These are phyloP conservation scores for Cyprinodon diabolis DNA, from an alignment of 2,797 vertebrate genomes.

Conservation along the genomic window DNA sequence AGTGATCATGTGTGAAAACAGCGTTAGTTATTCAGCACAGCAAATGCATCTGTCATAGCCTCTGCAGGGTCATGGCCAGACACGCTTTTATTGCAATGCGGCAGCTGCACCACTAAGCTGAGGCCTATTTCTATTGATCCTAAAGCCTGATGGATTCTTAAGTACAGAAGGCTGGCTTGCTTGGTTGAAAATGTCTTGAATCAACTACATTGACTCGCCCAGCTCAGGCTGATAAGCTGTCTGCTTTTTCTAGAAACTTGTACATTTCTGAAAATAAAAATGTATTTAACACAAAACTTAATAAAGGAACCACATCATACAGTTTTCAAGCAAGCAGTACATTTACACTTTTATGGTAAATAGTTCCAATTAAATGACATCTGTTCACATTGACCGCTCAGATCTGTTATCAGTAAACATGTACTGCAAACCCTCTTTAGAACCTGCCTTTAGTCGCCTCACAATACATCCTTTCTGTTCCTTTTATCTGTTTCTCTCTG, in stretches of 20 bases:
- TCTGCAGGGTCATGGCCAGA: slow-evolving; percentile 49
- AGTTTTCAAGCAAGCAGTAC: slow-evolving; percentile 9
- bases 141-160: slow-evolving; percentile 70
- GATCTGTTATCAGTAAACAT: slow-evolving; percentile 60
- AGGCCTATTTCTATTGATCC: slow-evolving; percentile 67
- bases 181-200: slow-evolving; percentile 56
- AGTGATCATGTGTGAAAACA: slow-evolving; percentile 7
- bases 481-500: slow-evolving; percentile 18
- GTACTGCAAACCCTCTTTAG: slow-evolving; percentile 61
- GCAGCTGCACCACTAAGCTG: slow-evolving; percentile 66
- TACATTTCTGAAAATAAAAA: slow-evolving; percentile 4
- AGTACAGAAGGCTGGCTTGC: slow-evolving; percentile 65
- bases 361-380: slow-evolving; percentile 24
- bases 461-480: slow-evolving; percentile 30
- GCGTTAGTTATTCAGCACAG: slow-evolving; percentile 37
- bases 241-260: slow-evolving; percentile 18
- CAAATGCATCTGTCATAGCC: slow-evolving; percentile 44
- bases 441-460: slow-evolving; percentile 40
- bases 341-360: slow-evolving; percentile 1
- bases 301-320: not conserved
- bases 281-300: not conserved
- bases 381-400: slow-evolving; percentile 35
- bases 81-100: slow-evolving; percentile 69
- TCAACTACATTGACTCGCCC: slow-evolving; percentile 63
- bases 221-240: slow-evolving; percentile 43